Percentiles rank a stretch among this genome's conserved stretches.
phyloP scores from a whole-genome alignment of 2,888 invertebrate species.

The Imbricaverruca yamaguchii region DNA sequence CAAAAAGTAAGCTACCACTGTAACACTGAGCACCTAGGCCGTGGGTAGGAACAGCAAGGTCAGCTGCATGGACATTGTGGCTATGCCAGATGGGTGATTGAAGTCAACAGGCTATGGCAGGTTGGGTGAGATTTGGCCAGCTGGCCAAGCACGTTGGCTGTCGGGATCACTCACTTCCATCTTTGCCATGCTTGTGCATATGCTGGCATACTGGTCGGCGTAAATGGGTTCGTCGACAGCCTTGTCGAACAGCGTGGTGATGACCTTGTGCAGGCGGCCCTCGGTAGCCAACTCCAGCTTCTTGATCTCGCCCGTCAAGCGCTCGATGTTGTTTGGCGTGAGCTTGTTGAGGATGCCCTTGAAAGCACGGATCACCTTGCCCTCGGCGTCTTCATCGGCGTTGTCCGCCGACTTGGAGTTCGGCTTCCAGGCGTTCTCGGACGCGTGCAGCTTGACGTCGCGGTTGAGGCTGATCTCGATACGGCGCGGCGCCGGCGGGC shows the following conservation, averaged over 20 bases:
- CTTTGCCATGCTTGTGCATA: slow-evolving; percentile 47
- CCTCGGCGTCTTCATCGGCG: slow-evolving; percentile 40
- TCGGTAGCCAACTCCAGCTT: slow-evolving; percentile 68
- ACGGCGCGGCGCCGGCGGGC: slow-evolving; percentile 8
- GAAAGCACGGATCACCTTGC: slow-evolving; percentile 70
- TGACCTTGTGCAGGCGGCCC: slow-evolving; percentile 70
- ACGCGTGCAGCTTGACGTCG: slow-evolving; percentile 60
- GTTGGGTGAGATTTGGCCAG: too few species aligned
- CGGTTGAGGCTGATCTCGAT: slow-evolving; percentile 27
- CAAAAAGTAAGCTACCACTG: too few species aligned
- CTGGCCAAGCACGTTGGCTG: too few species aligned
- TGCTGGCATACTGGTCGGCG: slow-evolving; percentile 79
- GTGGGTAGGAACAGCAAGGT: too few species aligned
- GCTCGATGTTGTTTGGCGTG: slow-evolving; percentile 88
- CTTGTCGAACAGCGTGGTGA: slow-evolving; percentile 87
- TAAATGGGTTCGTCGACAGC: slow-evolving; percentile 92
- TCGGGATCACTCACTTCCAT: slow-evolving; percentile 35
- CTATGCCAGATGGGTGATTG: too few species aligned
- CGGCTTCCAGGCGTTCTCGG: slow-evolving; percentile 83
- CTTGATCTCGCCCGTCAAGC: slow-evolving; percentile 67
- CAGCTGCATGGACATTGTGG: too few species aligned
- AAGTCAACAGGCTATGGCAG: too few species aligned
- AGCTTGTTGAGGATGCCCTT: slow-evolving; percentile 86
- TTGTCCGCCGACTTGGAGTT: slow-evolving; percentile 43
- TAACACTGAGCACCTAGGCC: too few species aligned